phyloP scores from a whole-genome alignment of 2,888 invertebrate species.

The Nezara viridula region DNA sequence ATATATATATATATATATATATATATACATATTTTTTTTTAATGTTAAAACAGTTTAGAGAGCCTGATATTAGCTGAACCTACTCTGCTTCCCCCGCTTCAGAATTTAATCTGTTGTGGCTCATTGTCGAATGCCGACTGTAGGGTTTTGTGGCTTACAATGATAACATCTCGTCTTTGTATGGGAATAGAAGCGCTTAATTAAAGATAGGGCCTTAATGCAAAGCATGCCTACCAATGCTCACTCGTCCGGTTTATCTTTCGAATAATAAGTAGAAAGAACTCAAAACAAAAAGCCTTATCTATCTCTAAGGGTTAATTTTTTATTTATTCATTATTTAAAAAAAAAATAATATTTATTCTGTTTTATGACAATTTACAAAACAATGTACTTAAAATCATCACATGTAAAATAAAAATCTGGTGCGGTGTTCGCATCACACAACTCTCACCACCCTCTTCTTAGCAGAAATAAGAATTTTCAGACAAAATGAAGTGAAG shows the following conservation, averaged over 20 bases:
- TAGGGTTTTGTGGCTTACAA: conserved; percentile 30
- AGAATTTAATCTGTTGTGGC: conserved; percentile 2
- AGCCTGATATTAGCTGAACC: not conserved
- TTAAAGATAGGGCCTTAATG: conserved; percentile 39
- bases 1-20: no score
- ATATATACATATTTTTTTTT: not conserved
- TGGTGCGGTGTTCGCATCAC: no score
- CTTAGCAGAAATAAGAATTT: no score
- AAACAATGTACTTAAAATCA: no score
- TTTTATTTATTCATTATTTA: not conserved
- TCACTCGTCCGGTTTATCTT: conserved; percentile 5
- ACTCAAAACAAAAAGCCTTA: conserved; percentile 11
- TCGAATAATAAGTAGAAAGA: not conserved
- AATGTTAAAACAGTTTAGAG: not conserved
- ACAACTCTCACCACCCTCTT: no score
- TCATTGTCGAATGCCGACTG: conserved; percentile 42
- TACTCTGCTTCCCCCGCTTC: not conserved
- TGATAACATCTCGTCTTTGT: conserved; percentile 47
- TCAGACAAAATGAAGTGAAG: no score
- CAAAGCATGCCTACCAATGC: conserved; percentile 21
- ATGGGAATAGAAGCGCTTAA: conserved; percentile 45
- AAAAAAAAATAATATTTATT: not conserved
- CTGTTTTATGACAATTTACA: no score
- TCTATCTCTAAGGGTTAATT: not conserved
- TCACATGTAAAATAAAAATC: no score